Base-by-base conservation (phyloP, 2,888 invertebrate species). In the Silvanus unidentatus region DNA sequence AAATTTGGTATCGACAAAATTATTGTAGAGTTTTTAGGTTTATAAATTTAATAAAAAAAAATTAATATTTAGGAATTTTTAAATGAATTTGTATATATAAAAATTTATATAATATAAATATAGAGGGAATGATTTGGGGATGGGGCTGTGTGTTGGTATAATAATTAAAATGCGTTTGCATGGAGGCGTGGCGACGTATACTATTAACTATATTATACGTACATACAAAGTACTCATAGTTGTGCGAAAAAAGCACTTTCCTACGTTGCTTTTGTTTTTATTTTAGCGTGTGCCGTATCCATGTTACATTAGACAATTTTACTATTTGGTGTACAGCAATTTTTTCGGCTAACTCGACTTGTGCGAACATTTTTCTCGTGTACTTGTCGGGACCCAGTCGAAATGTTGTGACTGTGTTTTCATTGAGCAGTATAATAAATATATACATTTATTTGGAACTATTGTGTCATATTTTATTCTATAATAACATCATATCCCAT, bases 391-490 rank as follows among this genome's bases (percentile, higher is more conserved):
- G 49, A 65, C 63, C 52, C 52, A 59, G 60, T 69, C 71, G 71
- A 63, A 66, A 71, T 68, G 70, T 72, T 73, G 73, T 72, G 70
- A 72, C 71, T 72, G 72, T 73, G 73, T 73, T 81, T 72, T 80
- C 76, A 80, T 79, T 80, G 79, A 73, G 77, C 81, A 79, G 78
- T 81, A 77, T 80, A 81, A 81, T 81, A 81, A 81, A 81, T 80
- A 81, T 81, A 81, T 81, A 81, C 81, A 81, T 81, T 81, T 81
- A 81, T 81, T 80, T 81, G 80, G 80, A 71, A 32, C 22, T 22
- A 22, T 22, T 22, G 22, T 22, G 22, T 22, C 22, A 22, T 22
- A 22, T 22, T 22, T 22, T 22, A 22, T 22, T 22, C 22, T 22
- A 22, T 22, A 22, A 5, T 22, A 22, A 22, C 22, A 22, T 22